phyloP scores from a whole-genome alignment of 2,797 vertebrate species.

The Paramormyrops hopkinsi region DNA sequence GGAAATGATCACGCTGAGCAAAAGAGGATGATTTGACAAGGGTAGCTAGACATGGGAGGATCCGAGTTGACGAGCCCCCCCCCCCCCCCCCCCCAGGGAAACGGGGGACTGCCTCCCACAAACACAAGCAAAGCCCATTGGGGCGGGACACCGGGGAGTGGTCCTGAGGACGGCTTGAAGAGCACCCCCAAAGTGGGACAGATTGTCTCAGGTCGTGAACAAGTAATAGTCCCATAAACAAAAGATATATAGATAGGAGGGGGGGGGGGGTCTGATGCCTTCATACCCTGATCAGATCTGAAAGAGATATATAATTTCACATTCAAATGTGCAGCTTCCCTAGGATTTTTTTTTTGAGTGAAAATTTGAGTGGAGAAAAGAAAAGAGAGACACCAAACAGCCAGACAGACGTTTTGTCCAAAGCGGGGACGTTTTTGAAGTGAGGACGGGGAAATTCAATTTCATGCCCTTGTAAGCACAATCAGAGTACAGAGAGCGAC shows the following conservation, averaged over 20 bases:
- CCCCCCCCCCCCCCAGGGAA: not conserved
- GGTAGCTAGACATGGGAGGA: not conserved
- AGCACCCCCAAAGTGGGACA: not conserved
- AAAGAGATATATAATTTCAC: not conserved
- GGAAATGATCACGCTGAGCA: not conserved
- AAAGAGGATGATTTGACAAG: not conserved
- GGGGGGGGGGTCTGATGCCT: not conserved
- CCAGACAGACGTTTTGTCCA: not conserved
- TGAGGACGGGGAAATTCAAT: conserved; percentile 12
- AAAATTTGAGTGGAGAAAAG: not conserved
- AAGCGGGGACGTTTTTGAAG: not conserved
- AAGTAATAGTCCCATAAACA: not conserved
- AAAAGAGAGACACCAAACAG: not conserved
- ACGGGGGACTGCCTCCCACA: not conserved
- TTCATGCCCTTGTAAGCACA: conserved; percentile 14
- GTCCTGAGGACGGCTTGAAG: not conserved
- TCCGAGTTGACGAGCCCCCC: not conserved
- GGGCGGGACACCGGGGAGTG: not conserved
- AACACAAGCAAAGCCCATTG: not conserved
- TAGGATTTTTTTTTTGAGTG: not conserved
- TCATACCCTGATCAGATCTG: not conserved
- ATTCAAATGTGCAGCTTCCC: not conserved
- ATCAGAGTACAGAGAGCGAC: not conserved
- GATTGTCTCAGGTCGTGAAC: not conserved
- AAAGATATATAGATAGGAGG: not conserved